phyloP scores from a whole-genome alignment of 1,140 invertebrate genomes.

The Polypedilum vanderplanki region DNA sequence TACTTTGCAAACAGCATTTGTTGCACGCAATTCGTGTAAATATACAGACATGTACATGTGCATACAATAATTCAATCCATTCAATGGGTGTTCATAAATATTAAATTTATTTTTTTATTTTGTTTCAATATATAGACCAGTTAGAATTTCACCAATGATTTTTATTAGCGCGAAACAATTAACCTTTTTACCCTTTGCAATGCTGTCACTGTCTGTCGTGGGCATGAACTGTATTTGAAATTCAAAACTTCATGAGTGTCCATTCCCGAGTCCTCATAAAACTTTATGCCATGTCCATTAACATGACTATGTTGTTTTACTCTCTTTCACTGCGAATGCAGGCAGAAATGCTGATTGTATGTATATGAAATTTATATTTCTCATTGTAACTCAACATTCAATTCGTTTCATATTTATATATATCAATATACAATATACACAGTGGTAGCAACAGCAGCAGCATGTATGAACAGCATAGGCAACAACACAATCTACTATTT shows the following conservation, averaged over 20 bases:
- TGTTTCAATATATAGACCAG: no score
- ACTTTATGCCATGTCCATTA: conserved; percentile 12
- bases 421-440: neutral
- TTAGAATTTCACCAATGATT: no score
- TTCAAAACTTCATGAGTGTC: no score
- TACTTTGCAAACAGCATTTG: conserved; percentile 10
- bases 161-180: no score
- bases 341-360: neutral
- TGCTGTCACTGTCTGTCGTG: no score
- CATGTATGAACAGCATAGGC: neutral
- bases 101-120: no score
- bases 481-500: conserved; percentile 8
- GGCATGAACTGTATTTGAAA: no score
- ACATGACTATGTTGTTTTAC: neutral
- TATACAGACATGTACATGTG: no score
- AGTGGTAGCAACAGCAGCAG: neutral
- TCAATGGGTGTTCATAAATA: no score
- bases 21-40: conserved; percentile 4
- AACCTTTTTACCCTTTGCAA: no score
- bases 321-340: neutral
- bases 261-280: neutral
- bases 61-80: no score
- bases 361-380: conserved; percentile 15
- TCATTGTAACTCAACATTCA: neutral
- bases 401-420: conserved; percentile 1